Base-by-base conservation (phyloP, 2,888 invertebrate genomes). In the Apodemia duryi region DNA sequence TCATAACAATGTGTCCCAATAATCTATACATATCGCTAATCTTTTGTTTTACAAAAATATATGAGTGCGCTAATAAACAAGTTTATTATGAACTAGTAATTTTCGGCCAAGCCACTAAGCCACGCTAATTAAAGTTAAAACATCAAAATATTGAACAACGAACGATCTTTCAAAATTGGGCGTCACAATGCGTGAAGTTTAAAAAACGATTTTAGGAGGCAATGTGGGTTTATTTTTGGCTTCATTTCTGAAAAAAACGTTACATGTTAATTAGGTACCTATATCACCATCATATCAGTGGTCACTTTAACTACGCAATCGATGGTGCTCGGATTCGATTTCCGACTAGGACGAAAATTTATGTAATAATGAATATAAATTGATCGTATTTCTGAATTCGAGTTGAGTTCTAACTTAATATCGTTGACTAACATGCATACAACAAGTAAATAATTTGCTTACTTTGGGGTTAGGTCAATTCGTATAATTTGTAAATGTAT, bases 111-210 rank as follows among this genome's bases (percentile, higher is more conserved):
- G 57, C 57, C 57, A 57, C 57, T 32, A 32, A 57, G 29, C 13
- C 57, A 13, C 57, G 57, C 29, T 57, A 57, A 32, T 57, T 57
- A 57, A 49, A 49, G 63, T 63, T 49, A 68, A 66, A 67, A 66
- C 66, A 71, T 63, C 41, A 66, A 69, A 71, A 69, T 68, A 68
- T 68, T 61, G 65, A 69, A 66, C 60, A 66, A 66, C 67, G 67
- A 66, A 66, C 67, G 67, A 62, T 65, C 60, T 68, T 67, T 65
- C 68, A 62, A 68, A 71, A 70, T 60, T 86, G 80, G 86, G 81
- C 86, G 90, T 91, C 91, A 89, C 88, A 91, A 90, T 74, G 82
- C 76, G 75, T 77, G 77, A 73, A 82, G 79, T 81, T 86, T 87
- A 82, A 81, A 80, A 74, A 78, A 77, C 76, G 75, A 82, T 81